phyloP scores from a whole-genome alignment of 2,113 vertebrate species.

The Corythornis madagascariensis region DNA sequence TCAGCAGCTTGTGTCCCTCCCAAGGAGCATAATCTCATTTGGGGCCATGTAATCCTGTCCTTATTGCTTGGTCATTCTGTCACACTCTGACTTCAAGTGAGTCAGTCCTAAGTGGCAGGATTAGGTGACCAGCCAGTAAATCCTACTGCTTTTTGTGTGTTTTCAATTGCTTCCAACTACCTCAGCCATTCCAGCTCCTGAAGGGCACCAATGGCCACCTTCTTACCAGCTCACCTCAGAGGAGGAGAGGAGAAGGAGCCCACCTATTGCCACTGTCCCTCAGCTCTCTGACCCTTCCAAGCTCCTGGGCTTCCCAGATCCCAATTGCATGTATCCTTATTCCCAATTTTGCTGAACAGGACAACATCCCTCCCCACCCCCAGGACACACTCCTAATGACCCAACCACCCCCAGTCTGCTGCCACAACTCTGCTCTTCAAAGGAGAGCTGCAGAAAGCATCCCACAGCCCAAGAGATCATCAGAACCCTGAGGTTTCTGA shows the following conservation, averaged over 20 bases:
- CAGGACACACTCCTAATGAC: not conserved
- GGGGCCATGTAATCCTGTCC: not conserved
- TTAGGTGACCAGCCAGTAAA: not conserved
- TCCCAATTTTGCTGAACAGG: not conserved
- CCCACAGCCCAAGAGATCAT: not conserved
- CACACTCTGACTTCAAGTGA: not conserved
- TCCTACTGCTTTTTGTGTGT: not conserved
- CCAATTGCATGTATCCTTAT: not conserved
- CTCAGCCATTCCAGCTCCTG: not conserved
- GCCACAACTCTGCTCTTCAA: not conserved
- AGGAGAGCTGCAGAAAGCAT: not conserved
- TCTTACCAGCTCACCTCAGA: not conserved
- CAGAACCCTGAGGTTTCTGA: not conserved
- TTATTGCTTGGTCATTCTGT: constrained; percentile 23
- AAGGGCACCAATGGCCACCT: not conserved
- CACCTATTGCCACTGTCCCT: not conserved
- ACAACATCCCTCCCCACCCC: not conserved
- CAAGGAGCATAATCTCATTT: constrained; percentile 4
- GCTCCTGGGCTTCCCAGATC: not conserved
- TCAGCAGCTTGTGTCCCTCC: not conserved
- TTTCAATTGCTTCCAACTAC: not conserved
- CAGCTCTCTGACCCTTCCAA: not conserved
- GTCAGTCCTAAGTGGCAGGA: not conserved
- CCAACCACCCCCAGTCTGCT: not conserved
- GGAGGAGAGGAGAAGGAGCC: not conserved